phyloP scores from a whole-genome alignment of 2,888 invertebrate genomes.

The Drosophila subquinaria region DNA sequence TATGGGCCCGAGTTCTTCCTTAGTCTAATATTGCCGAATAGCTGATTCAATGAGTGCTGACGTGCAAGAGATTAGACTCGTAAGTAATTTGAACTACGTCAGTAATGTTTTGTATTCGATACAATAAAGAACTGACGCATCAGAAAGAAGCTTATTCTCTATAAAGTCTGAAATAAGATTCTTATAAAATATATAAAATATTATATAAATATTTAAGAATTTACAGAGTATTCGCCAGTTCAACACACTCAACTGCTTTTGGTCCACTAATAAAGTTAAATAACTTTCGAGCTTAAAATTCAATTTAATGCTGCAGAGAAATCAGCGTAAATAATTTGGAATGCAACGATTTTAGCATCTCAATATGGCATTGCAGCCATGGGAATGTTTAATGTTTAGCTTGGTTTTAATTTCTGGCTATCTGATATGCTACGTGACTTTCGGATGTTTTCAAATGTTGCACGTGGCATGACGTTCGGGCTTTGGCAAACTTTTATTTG shows the following conservation, averaged over 20 bases:
- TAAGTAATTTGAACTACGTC: constrained; percentile 39
- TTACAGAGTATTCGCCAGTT: not conserved
- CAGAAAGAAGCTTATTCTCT: not conserved
- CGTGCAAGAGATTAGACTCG: constrained; percentile 16
- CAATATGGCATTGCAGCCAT: constrained; percentile 38
- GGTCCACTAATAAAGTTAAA: constrained; percentile 13
- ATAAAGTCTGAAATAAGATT: no score
- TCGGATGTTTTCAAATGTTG: constrained; percentile 41
- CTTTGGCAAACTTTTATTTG: constrained; percentile 46
- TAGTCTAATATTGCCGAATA: constrained; percentile 12
- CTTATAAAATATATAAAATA: not conserved
- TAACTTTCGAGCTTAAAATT: constrained; percentile 14
- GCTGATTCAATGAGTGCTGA: constrained; percentile 11
- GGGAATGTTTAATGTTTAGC: constrained; percentile 43
- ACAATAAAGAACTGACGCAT: not conserved
- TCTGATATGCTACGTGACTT: constrained; percentile 63
- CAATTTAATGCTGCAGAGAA: constrained; percentile 28
- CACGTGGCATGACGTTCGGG: constrained; percentile 48
- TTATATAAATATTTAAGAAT: not conserved
- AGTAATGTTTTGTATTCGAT: not conserved
- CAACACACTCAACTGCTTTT: not conserved
- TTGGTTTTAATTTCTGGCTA: constrained; percentile 50
- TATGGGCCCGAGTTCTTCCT: not conserved
- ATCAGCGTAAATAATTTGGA: constrained; percentile 6
- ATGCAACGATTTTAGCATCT: constrained; percentile 10